phyloP scores from a whole-genome alignment of 2,113 vertebrate genomes.

The Pongo pygmaeus region DNA sequence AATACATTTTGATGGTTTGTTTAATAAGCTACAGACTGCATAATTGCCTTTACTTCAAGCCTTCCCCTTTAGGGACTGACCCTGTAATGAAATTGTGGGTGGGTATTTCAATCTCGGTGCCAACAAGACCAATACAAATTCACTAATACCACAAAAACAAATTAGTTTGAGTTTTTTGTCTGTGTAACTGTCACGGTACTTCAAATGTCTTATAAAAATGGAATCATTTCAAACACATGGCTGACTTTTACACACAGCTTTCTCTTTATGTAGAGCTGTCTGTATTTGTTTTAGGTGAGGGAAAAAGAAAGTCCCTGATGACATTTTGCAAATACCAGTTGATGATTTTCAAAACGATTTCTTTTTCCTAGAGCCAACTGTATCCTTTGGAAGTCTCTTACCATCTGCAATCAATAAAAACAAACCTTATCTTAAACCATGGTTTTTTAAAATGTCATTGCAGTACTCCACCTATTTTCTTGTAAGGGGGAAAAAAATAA shows the following conservation, averaged over 20 bases:
- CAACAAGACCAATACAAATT: constrained; percentile 47
- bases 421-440: constrained; percentile 71
- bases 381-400: constrained; percentile 56
- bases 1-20: constrained; percentile 7
- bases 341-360: constrained; percentile 72
- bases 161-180: neutral
- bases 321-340: constrained; percentile 70
- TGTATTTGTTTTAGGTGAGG: constrained; percentile 42
- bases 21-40: constrained; percentile 5
- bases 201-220: neutral
- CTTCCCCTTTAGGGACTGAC: neutral
- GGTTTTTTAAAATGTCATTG: constrained; percentile 57
- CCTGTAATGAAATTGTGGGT: constrained; percentile 27
- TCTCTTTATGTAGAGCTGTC: constrained; percentile 49
- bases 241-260: neutral
- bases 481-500: neutral
- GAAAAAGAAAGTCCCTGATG: constrained; percentile 59
- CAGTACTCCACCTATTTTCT: constrained; percentile 63
- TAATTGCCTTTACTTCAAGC: constrained; percentile 12
- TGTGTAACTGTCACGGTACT: neutral
- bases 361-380: constrained; percentile 65
- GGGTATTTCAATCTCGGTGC: neutral
- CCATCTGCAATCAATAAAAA: constrained; percentile 74
- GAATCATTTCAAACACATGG: constrained; percentile 71
- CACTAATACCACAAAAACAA: constrained; percentile 53